Evolutionary conservation across 2,113 vertebrate genomes (phyloP).

Genomic region (Rhynchomys soricoides): DNA sequence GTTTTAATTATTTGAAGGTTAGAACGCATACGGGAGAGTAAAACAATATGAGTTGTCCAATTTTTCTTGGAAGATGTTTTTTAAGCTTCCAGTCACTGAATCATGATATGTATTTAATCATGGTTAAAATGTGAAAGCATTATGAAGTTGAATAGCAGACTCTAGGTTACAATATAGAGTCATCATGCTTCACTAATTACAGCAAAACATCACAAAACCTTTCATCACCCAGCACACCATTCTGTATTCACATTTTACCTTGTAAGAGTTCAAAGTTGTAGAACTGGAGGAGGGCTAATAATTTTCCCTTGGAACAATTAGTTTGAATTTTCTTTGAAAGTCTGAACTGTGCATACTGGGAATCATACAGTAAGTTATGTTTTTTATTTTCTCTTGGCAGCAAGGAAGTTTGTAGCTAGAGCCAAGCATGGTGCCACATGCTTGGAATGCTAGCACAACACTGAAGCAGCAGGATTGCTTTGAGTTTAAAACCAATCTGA

Average conservation of each 20-base stretch:
- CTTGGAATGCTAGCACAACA: too few species aligned
- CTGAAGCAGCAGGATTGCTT: not conserved
- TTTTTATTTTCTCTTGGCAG: not conserved
- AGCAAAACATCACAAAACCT: not conserved
- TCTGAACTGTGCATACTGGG: not conserved
- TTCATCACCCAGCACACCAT: not conserved
- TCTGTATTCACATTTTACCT: not conserved
- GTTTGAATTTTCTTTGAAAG: not conserved
- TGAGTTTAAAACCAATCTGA: not conserved
- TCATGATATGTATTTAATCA: not conserved
- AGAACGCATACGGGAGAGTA: not conserved
- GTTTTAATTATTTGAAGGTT: not conserved
- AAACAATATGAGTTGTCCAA: not conserved
- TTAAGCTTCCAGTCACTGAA: not conserved
- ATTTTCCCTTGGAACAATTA: not conserved
- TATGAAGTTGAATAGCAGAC: not conserved
- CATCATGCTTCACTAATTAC: not conserved
- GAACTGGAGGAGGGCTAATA: not conserved
- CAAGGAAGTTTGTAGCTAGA: not conserved
- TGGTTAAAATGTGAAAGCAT: not conserved
- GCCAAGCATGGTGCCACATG: too few species aligned
- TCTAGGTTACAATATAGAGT: not conserved
- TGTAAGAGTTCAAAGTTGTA: conserved; percentile 8
- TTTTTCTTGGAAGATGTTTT: not conserved
- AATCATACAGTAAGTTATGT: not conserved